These are phyloP conservation scores for Drepana falcataria DNA, from an alignment of 2,888 invertebrate species.

Conservation along the genomic window DNA sequence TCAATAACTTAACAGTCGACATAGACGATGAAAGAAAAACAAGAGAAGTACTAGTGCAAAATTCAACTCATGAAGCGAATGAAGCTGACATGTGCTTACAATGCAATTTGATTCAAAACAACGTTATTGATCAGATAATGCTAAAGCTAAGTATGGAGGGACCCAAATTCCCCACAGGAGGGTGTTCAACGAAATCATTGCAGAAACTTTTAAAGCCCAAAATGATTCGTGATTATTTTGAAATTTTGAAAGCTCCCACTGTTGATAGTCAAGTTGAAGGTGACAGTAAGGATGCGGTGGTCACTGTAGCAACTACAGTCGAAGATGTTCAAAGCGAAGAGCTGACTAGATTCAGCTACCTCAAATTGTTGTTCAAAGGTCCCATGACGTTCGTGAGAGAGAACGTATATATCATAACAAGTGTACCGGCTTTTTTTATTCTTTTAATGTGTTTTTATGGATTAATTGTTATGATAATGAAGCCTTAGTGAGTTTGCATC, in stretches of 20 bases:
- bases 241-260: constrained; percentile 27
- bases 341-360: constrained; percentile 2
- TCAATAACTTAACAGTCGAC: constrained; percentile 3
- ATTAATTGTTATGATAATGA: constrained; percentile 37
- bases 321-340: constrained; percentile 10
- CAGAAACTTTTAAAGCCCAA: constrained; percentile 25
- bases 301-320: constrained; percentile 25
- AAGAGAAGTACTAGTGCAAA: constrained; percentile 17
- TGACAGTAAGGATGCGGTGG: constrained; percentile 23
- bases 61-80: not conserved
- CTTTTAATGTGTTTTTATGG: constrained; percentile 45
- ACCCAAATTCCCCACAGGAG: constrained; percentile 9
- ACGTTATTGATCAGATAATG: constrained; percentile 47
- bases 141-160: constrained; percentile 30
- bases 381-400: constrained; percentile 40
- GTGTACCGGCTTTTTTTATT: constrained; percentile 54
- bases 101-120: constrained; percentile 47
- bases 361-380: constrained; percentile 16
- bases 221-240: constrained; percentile 31
- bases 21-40: constrained; percentile 10
- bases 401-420: constrained; percentile 47
- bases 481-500: constrained; percentile 25
- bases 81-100: constrained; percentile 34
- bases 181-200: constrained; percentile 9
- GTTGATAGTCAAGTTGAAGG: constrained; percentile 6